A percentile compares a stretch with the other conserved stretches of the same genome.
phyloP scores from a whole-genome alignment of 2,797 vertebrate species.

The Malurus splendens region DNA sequence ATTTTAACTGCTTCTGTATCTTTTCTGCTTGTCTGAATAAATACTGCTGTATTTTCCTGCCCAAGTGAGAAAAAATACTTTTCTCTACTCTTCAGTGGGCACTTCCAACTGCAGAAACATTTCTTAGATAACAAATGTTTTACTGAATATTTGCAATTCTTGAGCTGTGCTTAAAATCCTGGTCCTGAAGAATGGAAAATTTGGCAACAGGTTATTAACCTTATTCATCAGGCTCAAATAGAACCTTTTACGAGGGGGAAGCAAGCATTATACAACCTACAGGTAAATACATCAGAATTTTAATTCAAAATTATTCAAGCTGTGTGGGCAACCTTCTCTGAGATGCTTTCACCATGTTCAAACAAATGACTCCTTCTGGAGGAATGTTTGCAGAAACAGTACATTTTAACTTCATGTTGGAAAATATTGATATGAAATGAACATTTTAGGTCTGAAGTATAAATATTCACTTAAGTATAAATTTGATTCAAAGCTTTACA shows the following conservation, averaged over 20 bases:
- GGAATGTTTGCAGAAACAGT: not conserved
- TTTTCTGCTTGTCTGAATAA: slow-evolving; percentile 9
- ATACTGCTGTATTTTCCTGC: not conserved
- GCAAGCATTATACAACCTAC: not conserved
- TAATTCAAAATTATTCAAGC: slow-evolving; percentile 10
- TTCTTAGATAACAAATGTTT: not conserved
- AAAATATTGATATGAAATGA: slow-evolving; percentile 11
- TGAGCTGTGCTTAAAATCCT: not conserved
- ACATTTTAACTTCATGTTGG: not conserved
- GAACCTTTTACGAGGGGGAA: not conserved
- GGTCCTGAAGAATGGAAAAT: not conserved
- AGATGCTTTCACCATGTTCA: not conserved
- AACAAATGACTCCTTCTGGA: not conserved
- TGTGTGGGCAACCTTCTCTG: not conserved
- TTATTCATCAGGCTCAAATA: not conserved
- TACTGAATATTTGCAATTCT: not conserved
- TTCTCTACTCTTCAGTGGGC: not conserved
- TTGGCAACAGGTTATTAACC: not conserved
- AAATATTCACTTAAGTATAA: not conserved
- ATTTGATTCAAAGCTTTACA: not conserved
- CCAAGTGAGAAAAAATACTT: not conserved
- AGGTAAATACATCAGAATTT: not conserved
- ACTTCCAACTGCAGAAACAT: not conserved
- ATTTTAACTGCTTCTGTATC: not conserved
- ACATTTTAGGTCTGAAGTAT: not conserved